Evolutionary conservation across 30 jellyfish, hydroid and myxozoan species (phyloP), one percentile per base, ranked within the genome.

Genomic region (Hydractinia echinata): DNA sequence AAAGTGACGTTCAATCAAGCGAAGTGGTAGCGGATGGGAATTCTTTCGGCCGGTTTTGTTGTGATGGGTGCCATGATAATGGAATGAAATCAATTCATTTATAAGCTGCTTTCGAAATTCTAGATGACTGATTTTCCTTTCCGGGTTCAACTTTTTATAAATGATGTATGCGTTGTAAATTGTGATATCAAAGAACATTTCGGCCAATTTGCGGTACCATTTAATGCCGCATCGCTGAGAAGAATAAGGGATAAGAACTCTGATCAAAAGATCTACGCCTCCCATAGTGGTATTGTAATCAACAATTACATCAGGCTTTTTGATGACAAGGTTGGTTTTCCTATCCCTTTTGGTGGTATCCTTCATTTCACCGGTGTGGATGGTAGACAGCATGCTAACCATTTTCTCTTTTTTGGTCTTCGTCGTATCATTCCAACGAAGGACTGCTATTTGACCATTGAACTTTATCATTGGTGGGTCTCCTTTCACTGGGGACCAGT

Each of bases 261-360:
- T 10, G 77, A 76, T 73, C 83, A 73, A 73, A 51, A 15, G 16
- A n/a, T 73, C 83, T 50, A 73, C 83, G 8, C 83, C 83, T 8
- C 83, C 83, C 83, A 20, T n/a, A n/a, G 83, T 73, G 16, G 16
- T 14, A 73, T 73, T 73, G 83, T 73, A 73, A 50, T 73, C 83
- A 10, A 15, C 15, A n/a, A 73, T 51, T 8, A 51, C 77, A n/a
- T 73, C 77, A 10, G 77, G 83, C 50, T 73, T 73, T n/a, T 10
- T 14, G 10, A 73, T 49, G 10, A 10, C 61, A 13, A n/a, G 13
- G 20, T 49, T 49, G 13, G 83, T 19, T 10, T 15, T 8, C 15
- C 20, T n/a, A 51, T 73, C 15, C 9, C 16, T 73, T 49, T 73
- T 73, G 8, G 79, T 20, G 10, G 83, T 14, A 13, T 73, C 77